Evolutionary conservation across 1,140 invertebrate genomes (phyloP), one percentile per base, ranked within the genome.

Genomic region (Drosophila tristis): DNA sequence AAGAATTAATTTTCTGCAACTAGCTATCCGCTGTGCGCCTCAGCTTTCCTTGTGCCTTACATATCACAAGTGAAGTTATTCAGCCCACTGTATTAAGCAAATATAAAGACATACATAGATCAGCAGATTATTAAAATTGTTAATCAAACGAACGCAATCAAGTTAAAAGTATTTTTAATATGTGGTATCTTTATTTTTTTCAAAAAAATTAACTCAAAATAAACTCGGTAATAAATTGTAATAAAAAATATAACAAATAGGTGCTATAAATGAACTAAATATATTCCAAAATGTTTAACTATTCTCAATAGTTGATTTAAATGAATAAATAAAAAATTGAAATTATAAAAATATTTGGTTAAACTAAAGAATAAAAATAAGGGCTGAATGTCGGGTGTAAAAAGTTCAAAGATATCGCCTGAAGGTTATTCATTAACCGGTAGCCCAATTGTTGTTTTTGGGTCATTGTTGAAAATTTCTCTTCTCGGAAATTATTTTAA

Each of bases 281-380:
- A 81, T 81, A 63, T 74, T 87, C 70, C 58, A 78, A 78, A 70
- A 78, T 58, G 51, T 68, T 71, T 44, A 81, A 87, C 81, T 86
- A 81, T 87, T 78, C 81, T 15, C 58, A 87, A 87, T 85, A 87
- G 81, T 64, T 81, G 54, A 66, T 77, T 67, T 60, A 65, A 80
- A 80, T 85, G 73, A 63, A 51, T 67, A 63, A 86, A 58, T 50
- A 66, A 73, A 54, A 75, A 80, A 54, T 80, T 57, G 58, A 84
- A 84, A 84, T 31, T 31, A 2, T 35, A 35, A 3, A 35, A 80
- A 64, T 50, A 73, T 60, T 70, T 53, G 47, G 70, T 59, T 60
- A 54, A 50, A 68, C 78, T 64, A 74, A 70, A 47, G 64, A 64
- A 71, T 75, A 67, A 63, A 57, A 66, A 50, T 80, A 80, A 57